Conservation (phyloP, 2,797 vertebrate genomes). For the Antennarius maculatus region DNA sequence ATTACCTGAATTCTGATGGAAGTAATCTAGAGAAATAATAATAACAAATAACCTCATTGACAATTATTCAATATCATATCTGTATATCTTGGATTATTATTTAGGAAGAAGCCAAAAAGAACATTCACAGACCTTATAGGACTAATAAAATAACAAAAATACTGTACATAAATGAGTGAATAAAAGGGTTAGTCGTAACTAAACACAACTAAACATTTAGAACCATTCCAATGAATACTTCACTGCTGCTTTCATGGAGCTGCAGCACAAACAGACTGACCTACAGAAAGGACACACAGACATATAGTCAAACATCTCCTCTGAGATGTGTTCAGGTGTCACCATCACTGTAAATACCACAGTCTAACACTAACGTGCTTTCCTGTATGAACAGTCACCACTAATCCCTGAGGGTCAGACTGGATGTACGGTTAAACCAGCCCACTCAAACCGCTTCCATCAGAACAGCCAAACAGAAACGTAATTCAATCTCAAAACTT, state of each 20-base stretch:
- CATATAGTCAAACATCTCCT: slow-evolving; percentile 51
- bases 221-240: background rate
- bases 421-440: background rate
- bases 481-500: no score
- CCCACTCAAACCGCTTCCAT: no score
- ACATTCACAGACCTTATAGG: no score
- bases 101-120: no score
- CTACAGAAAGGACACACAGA: slow-evolving; percentile 10
- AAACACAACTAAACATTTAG: no score
- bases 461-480: background rate
- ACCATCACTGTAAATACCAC: slow-evolving; percentile 6
- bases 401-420: background rate
- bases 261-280: slow-evolving; percentile 24
- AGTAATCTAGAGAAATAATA: no score
- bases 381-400: background rate
- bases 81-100: no score
- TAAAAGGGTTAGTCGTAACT: no score
- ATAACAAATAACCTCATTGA: no score
- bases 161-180: no score
- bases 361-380: background rate
- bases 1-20: no score
- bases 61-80: no score
- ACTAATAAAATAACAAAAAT: background rate
- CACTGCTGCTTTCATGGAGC: background rate
- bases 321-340: slow-evolving; percentile 29